These are phyloP conservation scores for Athalia circularis DNA, from an alignment of 2,888 invertebrate genomes.

Conservation along the genomic window DNA sequence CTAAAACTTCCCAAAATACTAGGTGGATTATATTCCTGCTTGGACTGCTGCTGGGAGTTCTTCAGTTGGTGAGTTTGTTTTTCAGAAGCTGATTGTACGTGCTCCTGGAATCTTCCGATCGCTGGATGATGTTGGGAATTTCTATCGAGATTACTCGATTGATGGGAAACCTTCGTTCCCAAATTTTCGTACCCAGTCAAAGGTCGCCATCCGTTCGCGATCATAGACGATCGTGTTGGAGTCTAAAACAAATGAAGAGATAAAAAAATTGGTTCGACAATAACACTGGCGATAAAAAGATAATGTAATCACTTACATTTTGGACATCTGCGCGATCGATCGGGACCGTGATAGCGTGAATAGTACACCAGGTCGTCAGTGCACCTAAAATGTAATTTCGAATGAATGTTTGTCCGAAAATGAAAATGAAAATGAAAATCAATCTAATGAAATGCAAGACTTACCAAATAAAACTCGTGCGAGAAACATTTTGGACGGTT, in stretches of 20 bases:
- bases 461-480: slow-evolving; percentile 59
- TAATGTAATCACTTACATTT: slow-evolving; percentile 58
- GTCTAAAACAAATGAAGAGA: slow-evolving; percentile 49
- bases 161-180: slow-evolving; percentile 61
- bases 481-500: slow-evolving; percentile 66
- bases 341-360: slow-evolving; percentile 66
- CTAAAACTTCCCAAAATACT: slow-evolving; percentile 77
- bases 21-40: slow-evolving; percentile 60
- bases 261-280: not conserved
- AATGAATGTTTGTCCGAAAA: no score
- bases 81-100: slow-evolving; percentile 63
- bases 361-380: slow-evolving; percentile 59
- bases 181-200: slow-evolving; percentile 66
- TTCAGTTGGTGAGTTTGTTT: slow-evolving; percentile 25
- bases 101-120: slow-evolving; percentile 67
- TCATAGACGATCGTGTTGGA: slow-evolving; percentile 66
- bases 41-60: not conserved
- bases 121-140: slow-evolving; percentile 58
- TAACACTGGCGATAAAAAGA: not conserved
- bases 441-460: slow-evolving; percentile 46
- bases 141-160: slow-evolving; percentile 59
- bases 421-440: not conserved
- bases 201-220: slow-evolving; percentile 70
- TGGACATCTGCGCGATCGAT: slow-evolving; percentile 66
- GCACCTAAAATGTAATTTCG: slow-evolving; percentile 56